Evolutionary conservation across 2,113 vertebrate genomes (phyloP).

Genomic region (Meles meles): DNA sequence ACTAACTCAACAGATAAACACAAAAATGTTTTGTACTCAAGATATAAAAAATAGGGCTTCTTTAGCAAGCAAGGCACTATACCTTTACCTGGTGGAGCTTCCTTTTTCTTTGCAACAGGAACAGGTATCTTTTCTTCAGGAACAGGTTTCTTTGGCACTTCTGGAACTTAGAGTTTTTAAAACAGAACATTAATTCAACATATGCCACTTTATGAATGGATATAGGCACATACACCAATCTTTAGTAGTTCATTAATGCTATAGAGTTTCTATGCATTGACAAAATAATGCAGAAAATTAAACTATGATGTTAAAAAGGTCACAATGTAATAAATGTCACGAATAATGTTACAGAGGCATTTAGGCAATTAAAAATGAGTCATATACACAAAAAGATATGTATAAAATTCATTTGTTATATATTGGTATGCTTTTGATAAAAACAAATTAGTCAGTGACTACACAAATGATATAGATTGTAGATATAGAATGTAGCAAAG

Average conservation of each 20-base stretch:
- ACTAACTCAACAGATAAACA: constrained; percentile 16
- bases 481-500: not conserved
- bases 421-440: not conserved
- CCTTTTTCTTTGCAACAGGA: constrained; percentile 72
- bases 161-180: constrained; percentile 78
- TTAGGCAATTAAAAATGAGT: not conserved
- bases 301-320: not conserved
- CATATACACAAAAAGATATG: not conserved
- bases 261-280: not conserved
- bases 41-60: not conserved
- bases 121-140: constrained; percentile 77
- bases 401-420: not conserved
- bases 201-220: not conserved
- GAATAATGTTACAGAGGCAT: not conserved
- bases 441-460: not conserved
- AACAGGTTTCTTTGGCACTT: constrained; percentile 74
- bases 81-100: constrained; percentile 72
- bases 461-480: not conserved
- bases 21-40: not conserved
- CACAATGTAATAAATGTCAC: not conserved
- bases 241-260: not conserved
- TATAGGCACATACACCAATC: not conserved
- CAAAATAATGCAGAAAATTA: constrained; percentile 38
- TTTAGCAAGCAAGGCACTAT: constrained; percentile 2
- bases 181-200: constrained; percentile 22